A percentile compares a stretch with the other conserved stretches of the same genome.
Conservation (phyloP, 92 coral and sea anemone species). For the Heliopora coerulea region DNA sequence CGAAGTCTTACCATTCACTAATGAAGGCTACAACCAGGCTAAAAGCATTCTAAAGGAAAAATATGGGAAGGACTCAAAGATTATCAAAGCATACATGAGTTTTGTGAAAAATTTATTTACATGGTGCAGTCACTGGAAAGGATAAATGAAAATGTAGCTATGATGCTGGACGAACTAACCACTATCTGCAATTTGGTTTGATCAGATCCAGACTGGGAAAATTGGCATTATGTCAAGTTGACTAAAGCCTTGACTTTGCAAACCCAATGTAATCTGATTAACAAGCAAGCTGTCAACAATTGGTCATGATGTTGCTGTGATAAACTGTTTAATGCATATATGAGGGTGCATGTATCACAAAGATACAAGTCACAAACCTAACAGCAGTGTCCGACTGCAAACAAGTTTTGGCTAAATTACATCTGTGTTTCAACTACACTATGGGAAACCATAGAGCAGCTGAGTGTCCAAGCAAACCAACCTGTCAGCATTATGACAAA, state of each 20-base stretch:
- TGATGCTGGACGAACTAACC: constrained; percentile 23
- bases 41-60: too few relatives aligned
- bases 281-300: too few relatives aligned
- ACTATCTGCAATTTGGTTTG: constrained; percentile 18
- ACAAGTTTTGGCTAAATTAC: background rate
- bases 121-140: too few relatives aligned
- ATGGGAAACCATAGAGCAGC: constrained; percentile 11
- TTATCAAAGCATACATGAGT: too few relatives aligned
- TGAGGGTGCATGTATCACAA: constrained; percentile 6
- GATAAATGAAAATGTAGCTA: background rate
- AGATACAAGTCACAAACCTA: constrained; percentile 7
- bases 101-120: too few relatives aligned
- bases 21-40: too few relatives aligned
- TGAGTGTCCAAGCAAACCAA: constrained; percentile 1
- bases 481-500: background rate
- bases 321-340: background rate
- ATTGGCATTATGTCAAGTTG: background rate
- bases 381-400: background rate
- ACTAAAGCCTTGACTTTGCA: too few relatives aligned
- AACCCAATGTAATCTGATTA: too few relatives aligned
- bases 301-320: too few relatives aligned
- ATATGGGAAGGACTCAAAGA: too few relatives aligned
- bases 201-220: constrained; percentile 8
- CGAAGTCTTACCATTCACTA: too few relatives aligned
- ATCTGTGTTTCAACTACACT: constrained; percentile 18